These are phyloP conservation scores for Philereme vetulata DNA, from an alignment of 2,888 invertebrate species.

Conservation along the genomic window DNA sequence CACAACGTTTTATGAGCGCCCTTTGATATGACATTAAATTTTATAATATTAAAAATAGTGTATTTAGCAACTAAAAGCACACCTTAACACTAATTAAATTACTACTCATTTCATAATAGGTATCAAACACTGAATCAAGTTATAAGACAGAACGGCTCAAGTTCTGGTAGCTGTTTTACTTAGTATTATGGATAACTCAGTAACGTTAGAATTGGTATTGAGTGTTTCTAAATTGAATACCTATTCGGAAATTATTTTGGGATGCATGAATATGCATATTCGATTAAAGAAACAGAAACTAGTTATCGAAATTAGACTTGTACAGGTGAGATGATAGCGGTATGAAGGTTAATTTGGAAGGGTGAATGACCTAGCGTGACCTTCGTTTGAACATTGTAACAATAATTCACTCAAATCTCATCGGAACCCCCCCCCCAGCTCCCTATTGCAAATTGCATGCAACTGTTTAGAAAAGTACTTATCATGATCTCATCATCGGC, in stretches of 20 bases:
- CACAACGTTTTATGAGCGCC: too few species aligned
- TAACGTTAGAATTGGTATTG: background rate
- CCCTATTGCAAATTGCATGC: too few species aligned
- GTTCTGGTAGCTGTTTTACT: too few species aligned
- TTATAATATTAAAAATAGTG: too few species aligned
- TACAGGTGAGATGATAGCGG: background rate
- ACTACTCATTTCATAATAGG: too few species aligned
- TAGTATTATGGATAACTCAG: background rate
- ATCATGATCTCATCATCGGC: too few species aligned
- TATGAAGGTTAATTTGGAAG: constrained; percentile 8
- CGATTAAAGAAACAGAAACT: constrained; percentile 6
- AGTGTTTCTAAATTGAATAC: background rate
- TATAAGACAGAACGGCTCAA: background rate
- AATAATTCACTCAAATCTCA: background rate
- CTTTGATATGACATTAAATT: too few species aligned
- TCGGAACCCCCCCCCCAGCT: too few species aligned
- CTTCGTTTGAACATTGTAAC: constrained; percentile 3
- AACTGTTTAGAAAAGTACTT: too few species aligned
- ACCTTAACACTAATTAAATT: too few species aligned
- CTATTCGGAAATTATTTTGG: background rate
- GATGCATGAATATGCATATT: constrained; percentile 10
- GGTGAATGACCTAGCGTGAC: constrained; percentile 22
- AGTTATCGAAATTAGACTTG: constrained; percentile 12
- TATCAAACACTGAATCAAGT: too few species aligned
- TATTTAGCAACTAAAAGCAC: too few species aligned